phyloP scores from a whole-genome alignment of 2,797 vertebrate genomes.

The Sebastes cheni region DNA sequence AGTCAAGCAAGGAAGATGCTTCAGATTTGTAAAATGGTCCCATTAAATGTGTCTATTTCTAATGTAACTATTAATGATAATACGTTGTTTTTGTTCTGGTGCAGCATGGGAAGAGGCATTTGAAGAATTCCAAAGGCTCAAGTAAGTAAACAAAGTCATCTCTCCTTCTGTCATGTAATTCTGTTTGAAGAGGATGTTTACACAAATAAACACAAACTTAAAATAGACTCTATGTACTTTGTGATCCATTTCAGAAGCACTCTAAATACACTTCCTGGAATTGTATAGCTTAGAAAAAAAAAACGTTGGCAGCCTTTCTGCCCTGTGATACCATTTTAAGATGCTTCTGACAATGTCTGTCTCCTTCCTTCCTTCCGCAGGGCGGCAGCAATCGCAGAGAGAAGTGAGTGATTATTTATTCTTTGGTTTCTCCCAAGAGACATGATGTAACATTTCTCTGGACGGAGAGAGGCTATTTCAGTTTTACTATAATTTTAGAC shows the following conservation, averaged over 20 bases:
- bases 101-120: constrained; percentile 94
- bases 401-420: constrained; percentile 89
- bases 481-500: not conserved
- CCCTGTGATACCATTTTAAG: constrained; percentile 56
- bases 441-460: constrained; percentile 15
- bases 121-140: constrained; percentile 97
- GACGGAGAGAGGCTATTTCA: not conserved
- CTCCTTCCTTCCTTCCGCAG: constrained; percentile 82
- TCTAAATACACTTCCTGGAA: constrained; percentile 64
- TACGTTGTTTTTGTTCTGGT: constrained; percentile 33
- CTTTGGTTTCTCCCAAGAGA: constrained; percentile 35
- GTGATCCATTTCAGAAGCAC: constrained; percentile 18
- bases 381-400: constrained; percentile 95
- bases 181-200: constrained; percentile 46
- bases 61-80: constrained; percentile 2
- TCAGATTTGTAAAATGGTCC: not conserved
- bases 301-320: constrained; percentile 18
- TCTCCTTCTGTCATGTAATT: constrained; percentile 32
- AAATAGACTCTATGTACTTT: constrained; percentile 47
- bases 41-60: constrained; percentile 3
- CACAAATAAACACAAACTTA: constrained; percentile 33
- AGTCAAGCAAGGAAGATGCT: not conserved
- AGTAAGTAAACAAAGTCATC: constrained; percentile 87
- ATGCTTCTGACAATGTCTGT: constrained; percentile 67
- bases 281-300: constrained; percentile 42